Conservation (phyloP, 1,140 invertebrate species). For the Pentalonia nigronervosa region DNA sequence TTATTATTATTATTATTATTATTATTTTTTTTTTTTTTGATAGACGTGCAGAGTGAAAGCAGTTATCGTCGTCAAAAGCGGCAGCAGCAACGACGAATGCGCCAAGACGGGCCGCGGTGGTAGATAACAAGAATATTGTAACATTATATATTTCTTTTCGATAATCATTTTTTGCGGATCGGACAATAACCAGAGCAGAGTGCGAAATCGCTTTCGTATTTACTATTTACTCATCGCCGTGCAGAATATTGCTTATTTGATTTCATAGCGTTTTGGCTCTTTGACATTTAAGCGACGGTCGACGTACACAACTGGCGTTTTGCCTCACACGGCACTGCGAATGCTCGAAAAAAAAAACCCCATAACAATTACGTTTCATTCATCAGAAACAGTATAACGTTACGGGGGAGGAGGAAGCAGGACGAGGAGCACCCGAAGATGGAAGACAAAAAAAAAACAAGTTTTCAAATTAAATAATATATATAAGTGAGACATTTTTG, state of each 20-base stretch:
- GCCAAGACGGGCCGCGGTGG: not conserved
- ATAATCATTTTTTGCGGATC: not conserved
- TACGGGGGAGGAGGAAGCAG: not conserved
- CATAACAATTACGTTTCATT: not conserved
- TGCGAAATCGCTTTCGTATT: not conserved
- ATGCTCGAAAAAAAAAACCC: not conserved
- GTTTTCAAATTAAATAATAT: not conserved
- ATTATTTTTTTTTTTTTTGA: not conserved
- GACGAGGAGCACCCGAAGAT: not conserved
- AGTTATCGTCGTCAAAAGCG: not conserved
- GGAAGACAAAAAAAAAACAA: not conserved
- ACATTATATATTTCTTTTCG: not conserved
- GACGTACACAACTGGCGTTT: not conserved
- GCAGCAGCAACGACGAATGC: not conserved
- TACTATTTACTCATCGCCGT: not conserved
- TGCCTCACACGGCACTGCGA: not conserved
- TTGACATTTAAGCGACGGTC: not conserved
- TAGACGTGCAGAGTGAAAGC: not conserved
- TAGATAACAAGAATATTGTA: not conserved
- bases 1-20: not conserved
- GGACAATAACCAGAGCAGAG: not conserved
- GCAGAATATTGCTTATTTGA: not conserved
- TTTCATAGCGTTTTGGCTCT: not conserved
- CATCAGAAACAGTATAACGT: not conserved
- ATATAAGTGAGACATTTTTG: slow-evolving; percentile 25